Evolutionary conservation across 2,113 vertebrate genomes (phyloP), one percentile per base, ranked within the genome.

Genomic region (Mobula birostris): DNA sequence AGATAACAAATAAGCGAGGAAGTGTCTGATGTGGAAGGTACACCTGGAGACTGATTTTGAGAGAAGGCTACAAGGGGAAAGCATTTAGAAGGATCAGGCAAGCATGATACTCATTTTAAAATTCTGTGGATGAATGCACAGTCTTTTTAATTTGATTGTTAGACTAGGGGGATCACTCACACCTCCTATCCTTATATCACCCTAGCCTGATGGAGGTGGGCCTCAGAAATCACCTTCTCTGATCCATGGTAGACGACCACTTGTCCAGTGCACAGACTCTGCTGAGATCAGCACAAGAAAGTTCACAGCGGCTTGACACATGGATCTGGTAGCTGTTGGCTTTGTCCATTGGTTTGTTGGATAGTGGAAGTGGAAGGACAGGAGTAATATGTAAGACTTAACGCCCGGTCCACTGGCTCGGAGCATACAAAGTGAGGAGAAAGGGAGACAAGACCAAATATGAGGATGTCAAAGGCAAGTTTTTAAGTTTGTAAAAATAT

Each of bases 201-300:
- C 82, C 82, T 56, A 40, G 36, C 36, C 63, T 19, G 1, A 36
- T 82, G 79, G 12, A 6, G 15, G 36, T 40, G 36, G 36, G 36
- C 4, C n/a, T 12, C 12, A 7, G 1, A 9, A n/a, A 8, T 0
- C 7, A 2, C n/a, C 14, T 0, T 6, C 32, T 82, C 19, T 17
- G 79, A 32, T 32, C 15, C 17, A 15, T 82, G 79, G 78, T 12
- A 79, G 32, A 12, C 32, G 36, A n/a, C 32, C 78, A 5, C 0
- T 21, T 56, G 40, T 36, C 15, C 6, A 17, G 78, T 5, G 32
- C 12, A 12, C 11, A 15, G 78, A 79, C 78, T 14, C 78, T 36
- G 78, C 40, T 21, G 82, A 85, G 24, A 29, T 9, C 8, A 21
- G 82, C 2, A 12, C 21, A 3, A 48, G 11, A 24, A 24, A 24